These are phyloP conservation scores for Chymomyza fuscimana DNA, from an alignment of 2,888 invertebrate genomes.

Conservation along the genomic window DNA sequence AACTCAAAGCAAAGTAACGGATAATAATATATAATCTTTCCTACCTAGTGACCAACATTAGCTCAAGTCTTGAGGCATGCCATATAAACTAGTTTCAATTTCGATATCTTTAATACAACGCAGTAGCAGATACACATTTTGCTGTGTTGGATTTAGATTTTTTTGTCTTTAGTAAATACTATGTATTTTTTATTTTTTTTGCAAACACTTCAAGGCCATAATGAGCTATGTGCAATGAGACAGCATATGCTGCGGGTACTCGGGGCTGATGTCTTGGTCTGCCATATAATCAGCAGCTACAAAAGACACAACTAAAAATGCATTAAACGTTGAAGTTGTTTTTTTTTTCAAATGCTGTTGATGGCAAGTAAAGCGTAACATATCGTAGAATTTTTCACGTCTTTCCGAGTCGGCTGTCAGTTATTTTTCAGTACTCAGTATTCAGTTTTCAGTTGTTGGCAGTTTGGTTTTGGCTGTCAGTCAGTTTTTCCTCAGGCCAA, in stretches of 20 bases:
- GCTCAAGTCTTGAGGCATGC: not conserved
- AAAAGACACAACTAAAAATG: slow-evolving; percentile 48
- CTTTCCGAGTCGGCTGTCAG: slow-evolving; percentile 46
- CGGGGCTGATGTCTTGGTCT: slow-evolving; percentile 18
- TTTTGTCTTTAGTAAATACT: not conserved
- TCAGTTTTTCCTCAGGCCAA: slow-evolving; percentile 39
- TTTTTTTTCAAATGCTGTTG: slow-evolving; percentile 60
- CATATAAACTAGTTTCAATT: slow-evolving; percentile 17
- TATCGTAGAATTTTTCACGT: slow-evolving; percentile 63
- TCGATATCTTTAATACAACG: slow-evolving; percentile 18
- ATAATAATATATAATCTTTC: no score
- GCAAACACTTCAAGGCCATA: slow-evolving; percentile 62
- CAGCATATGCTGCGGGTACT: slow-evolving; percentile 59
- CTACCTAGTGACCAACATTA: not conserved
- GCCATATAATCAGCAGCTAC: slow-evolving; percentile 62
- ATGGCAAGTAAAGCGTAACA: slow-evolving; percentile 66
- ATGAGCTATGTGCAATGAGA: slow-evolving; percentile 44
- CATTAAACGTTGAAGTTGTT: slow-evolving; percentile 37
- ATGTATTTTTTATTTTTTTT: slow-evolving; percentile 13
- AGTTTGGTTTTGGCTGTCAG: slow-evolving; percentile 2
- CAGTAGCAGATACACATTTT: slow-evolving; percentile 7
- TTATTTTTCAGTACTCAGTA: not conserved
- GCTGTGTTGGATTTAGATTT: not conserved
- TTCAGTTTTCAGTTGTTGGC: not conserved
- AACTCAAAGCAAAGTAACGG: no score